Base-by-base conservation (phyloP, 2,888 invertebrate genomes). In the Pheosia gnoma region DNA sequence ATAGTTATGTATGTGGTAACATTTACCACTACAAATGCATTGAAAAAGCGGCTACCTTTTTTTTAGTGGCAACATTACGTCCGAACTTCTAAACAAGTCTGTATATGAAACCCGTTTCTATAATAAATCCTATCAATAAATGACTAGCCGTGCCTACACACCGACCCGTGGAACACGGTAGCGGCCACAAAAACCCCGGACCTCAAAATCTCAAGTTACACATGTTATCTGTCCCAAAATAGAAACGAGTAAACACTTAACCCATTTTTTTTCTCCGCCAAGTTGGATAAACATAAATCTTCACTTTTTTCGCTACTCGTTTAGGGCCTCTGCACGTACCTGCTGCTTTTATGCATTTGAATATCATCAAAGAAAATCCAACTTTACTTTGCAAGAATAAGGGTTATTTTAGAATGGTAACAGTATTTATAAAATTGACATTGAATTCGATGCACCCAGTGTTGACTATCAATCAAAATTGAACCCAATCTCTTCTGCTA, bases 221-320 rank as follows among this genome's bases (percentile, higher is more conserved):
- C 77, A 80, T 85, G 86, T 86, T 85, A 82, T 84, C 81, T 80
- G 75, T 71, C 63, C 77, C 77, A 74, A 84, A 84, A 81, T 77
- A 77, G 75, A 77, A 77, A 66, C 63, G 76, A 79, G 79, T 84
- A 86, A 84, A 89, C 86, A 87, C 87, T 88, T 86, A 86, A 85
- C 86, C 86, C 83, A 86, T 84, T 88, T 88, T 89, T 88, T 86
- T 53, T 9, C 11, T 54, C 57, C 57, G 80, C 77, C 63, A 69
- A 75, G 78, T 80, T 71, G 78, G 69, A 85, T 85, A 82, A 82
- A 82, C 83, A 88, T 88, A 85, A 88, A 90, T 88, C 86, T 83
- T 78, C 63, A 69, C 59, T 62, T 84, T 87, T 77, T 79, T 72
- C 68, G 70, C 74, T 67, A 69, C 74, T 73, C 78, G 63, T 72